Evolutionary conservation across 2,797 vertebrate species (phyloP), one percentile per base, ranked within the genome.

Genomic region (Trachurus trachurus): DNA sequence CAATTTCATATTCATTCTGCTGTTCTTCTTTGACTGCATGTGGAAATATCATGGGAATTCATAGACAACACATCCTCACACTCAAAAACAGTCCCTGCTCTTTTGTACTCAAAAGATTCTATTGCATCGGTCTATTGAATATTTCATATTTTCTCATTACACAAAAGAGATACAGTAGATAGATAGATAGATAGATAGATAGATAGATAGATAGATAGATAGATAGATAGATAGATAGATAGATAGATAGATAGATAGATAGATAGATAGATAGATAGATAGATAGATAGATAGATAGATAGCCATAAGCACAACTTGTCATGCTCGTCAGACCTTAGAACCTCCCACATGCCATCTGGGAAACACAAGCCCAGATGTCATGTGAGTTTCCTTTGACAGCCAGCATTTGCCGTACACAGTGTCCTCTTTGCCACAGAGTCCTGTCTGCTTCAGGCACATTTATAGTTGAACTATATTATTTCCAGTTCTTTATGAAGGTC

Each of bases 1-100:
- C 29, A 13, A 37, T 76, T 73, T 80, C 50, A 76, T 82, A 86
- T 88, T 81, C 74, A 67, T 68, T 65, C 59, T 72, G 50, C 78
- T 77, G 42, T 63, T 81, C 37, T 63, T 83, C 42, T 77, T 54
- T 66, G 50, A 57, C 76, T 69, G 37, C 50, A 69, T 66, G 42
- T 63, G 22, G 26, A 68, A 71, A 45, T 66, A 78, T 73, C 68
- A 67, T 42, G 72, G 80, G 70, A 86, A 81, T 74, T 62, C 60
- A 62, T 6, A 66, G 42, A 76, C 29, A 13, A 50, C 63, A 42
- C 29, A 31, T 56, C 71, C 61, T 67, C 37, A 61, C 39, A 68
- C 31, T 77, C 29, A 31, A 49, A 76, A 76, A 16, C 40, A 64
- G 1, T 17, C 44, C 58, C 57, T 52, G n/a, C 16, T 73, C 19